Conservation (phyloP, 1,140 invertebrate species). For the Rhyacophila brunnea region DNA sequence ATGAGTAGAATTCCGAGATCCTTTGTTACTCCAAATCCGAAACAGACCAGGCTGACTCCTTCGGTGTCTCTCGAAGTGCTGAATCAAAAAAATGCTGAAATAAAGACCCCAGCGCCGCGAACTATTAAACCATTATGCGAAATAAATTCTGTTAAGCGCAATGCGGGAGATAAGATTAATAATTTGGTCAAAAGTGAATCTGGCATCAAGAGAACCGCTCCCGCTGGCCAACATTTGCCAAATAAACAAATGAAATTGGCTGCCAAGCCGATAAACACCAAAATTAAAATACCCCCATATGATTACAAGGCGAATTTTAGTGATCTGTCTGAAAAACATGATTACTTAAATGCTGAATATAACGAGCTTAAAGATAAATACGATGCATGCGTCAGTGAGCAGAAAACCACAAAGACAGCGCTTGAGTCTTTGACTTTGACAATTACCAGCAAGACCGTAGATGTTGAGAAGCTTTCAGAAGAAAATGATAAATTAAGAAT, state of each 20-base stretch:
- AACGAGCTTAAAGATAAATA: slow-evolving; percentile 55
- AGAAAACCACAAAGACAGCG: slow-evolving; percentile 31
- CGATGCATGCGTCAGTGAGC: slow-evolving; percentile 48
- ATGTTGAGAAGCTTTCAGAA: slow-evolving; percentile 42
- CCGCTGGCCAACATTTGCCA: slow-evolving; percentile 1
- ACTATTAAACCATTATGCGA: slow-evolving; percentile 5
- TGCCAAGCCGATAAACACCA: slow-evolving; percentile 26
- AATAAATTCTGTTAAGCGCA: slow-evolving; percentile 1
- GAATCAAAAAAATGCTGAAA: neutral
- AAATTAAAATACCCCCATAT: slow-evolving; percentile 56
- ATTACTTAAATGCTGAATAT: slow-evolving; percentile 52
- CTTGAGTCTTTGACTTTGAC: slow-evolving; percentile 8
- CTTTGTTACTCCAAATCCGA: slow-evolving; percentile 12
- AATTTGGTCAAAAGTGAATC: neutral
- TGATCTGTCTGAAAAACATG: slow-evolving; percentile 59
- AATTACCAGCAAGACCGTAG: slow-evolving; percentile 20
- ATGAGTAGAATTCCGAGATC: slow-evolving; percentile 33
- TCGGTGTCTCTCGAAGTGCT: slow-evolving; percentile 17
- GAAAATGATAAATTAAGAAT: slow-evolving; percentile 4
- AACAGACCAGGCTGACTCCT: slow-evolving; percentile 3
- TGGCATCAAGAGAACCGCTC: slow-evolving; percentile 18
- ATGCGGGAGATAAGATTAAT: slow-evolving; percentile 2
- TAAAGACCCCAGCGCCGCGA: neutral
- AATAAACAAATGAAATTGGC: slow-evolving; percentile 26
- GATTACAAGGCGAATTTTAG: slow-evolving; percentile 61